Percentiles rank a stretch among this genome's conserved stretches.
Conservation (phyloP, 64 coral and sea anemone species). For the Montipora capricornis region DNA sequence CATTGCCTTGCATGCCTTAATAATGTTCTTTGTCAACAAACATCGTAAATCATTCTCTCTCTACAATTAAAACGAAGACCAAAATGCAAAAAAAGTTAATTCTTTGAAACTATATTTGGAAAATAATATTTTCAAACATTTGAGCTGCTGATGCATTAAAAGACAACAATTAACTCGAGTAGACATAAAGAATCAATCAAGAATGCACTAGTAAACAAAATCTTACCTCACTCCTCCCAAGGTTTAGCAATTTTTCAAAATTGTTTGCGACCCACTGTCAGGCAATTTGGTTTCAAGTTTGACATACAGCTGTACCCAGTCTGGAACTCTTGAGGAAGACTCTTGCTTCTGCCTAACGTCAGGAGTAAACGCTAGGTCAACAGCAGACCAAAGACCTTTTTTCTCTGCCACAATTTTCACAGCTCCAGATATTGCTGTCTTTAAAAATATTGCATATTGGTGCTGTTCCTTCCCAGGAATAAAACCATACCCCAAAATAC, state of each 20-base stretch:
- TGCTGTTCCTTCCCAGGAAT: conserved; percentile 18
- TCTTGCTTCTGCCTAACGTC: conserved; percentile 2
- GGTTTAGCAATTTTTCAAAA: conserved; percentile 35
- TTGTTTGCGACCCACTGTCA: conserved; percentile 48
- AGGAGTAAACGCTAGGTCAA: conserved; percentile 6
- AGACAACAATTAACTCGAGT: background rate
- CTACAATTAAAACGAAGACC: background rate
- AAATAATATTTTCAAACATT: background rate
- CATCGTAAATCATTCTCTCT: conserved; percentile 30
- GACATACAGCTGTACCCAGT: conserved; percentile 57
- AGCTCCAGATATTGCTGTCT: conserved; percentile 24
- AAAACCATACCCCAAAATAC: conserved; percentile 27
- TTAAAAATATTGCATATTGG: background rate
- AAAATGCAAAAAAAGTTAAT: background rate
- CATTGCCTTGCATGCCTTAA: conserved; percentile 15
- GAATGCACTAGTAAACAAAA: background rate
- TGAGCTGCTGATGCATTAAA: background rate
- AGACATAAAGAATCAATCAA: background rate
- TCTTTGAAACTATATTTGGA: background rate
- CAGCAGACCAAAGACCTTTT: background rate
- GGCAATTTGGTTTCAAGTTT: conserved; percentile 37
- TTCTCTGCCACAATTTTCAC: conserved; percentile 30
- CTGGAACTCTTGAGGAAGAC: conserved; percentile 9
- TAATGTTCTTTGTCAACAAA: background rate
- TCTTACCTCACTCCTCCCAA: conserved; percentile 5